Percentiles rank a stretch among this genome's conserved stretches.
phyloP scores from a whole-genome alignment of 2,797 vertebrate species.

The Lagocephalus sceleratus region DNA sequence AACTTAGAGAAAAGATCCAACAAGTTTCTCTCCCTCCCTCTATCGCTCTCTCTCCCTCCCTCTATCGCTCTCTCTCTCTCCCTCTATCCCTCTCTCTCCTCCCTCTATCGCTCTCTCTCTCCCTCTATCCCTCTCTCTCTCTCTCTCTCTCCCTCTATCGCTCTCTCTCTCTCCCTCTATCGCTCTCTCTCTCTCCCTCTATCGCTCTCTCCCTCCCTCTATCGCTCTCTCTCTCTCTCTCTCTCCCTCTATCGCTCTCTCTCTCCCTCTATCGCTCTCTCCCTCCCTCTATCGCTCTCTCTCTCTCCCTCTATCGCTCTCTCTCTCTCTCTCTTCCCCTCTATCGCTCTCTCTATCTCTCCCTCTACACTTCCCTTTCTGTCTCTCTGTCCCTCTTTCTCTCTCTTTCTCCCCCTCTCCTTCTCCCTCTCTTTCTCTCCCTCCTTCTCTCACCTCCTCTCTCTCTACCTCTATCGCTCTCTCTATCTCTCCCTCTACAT shows the following conservation, averaged over 20 bases:
- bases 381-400: slow-evolving; percentile 42
- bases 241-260: slow-evolving; percentile 25
- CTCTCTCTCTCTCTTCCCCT: slow-evolving; percentile 40
- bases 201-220: slow-evolving; percentile 9
- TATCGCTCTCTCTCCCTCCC: slow-evolving; percentile 47
- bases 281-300: too few species aligned
- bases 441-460: slow-evolving; percentile 32
- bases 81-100: slow-evolving; percentile 26
- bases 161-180: background rate
- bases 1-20: too few species aligned
- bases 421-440: slow-evolving; percentile 34
- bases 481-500: slow-evolving; percentile 42
- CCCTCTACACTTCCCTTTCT: too few species aligned
- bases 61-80: slow-evolving; percentile 24
- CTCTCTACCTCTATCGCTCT: too few species aligned
- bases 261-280: slow-evolving; percentile 16
- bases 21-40: slow-evolving; percentile 45
- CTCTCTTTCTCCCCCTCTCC: too few species aligned
- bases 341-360: slow-evolving; percentile 19
- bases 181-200: slow-evolving; percentile 43
- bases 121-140: slow-evolving; percentile 20
- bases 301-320: slow-evolving; percentile 8
- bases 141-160: slow-evolving; percentile 46
- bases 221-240: slow-evolving; percentile 39
- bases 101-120: too few species aligned